Conservation (phyloP, 2,797 vertebrate species). For the Enteromius viviparus region DNA sequence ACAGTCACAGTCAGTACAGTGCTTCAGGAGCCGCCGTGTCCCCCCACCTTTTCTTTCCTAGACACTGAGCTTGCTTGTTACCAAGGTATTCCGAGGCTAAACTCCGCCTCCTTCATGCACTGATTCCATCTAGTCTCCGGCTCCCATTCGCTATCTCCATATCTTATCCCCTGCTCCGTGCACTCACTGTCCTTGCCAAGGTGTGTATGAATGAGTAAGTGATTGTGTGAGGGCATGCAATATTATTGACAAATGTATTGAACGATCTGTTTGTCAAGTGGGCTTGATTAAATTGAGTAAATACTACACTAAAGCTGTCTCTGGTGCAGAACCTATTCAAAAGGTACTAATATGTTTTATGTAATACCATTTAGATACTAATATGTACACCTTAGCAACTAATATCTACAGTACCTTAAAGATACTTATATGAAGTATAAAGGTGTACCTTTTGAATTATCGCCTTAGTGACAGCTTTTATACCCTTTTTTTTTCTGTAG, state of each 20-base stretch:
- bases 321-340: background rate
- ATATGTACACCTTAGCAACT: background rate
- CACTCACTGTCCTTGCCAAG: slow-evolving; percentile 8
- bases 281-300: slow-evolving; percentile 18
- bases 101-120: slow-evolving; percentile 57
- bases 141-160: slow-evolving; percentile 59
- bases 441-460: background rate
- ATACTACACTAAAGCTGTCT: slow-evolving; percentile 2
- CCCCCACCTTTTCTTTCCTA: slow-evolving; percentile 62
- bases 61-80: slow-evolving; percentile 79
- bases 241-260: slow-evolving; percentile 20
- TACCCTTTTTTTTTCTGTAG: background rate
- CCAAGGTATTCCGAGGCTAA: slow-evolving; percentile 78
- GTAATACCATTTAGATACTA: background rate
- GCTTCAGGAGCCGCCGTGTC: slow-evolving; percentile 39
- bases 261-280: slow-evolving; percentile 20
- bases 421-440: background rate
- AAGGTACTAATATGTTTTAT: background rate
- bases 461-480: background rate
- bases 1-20: slow-evolving; percentile 53
- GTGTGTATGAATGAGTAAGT: slow-evolving; percentile 15
- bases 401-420: background rate
- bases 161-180: slow-evolving; percentile 43
- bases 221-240: slow-evolving; percentile 12
- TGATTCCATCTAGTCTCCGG: slow-evolving; percentile 56